Percentiles rank a stretch among this genome's conserved stretches.
These are phyloP conservation scores for Drosophila micromelanica DNA, from an alignment of 1,140 invertebrate species.

Conservation along the genomic window DNA sequence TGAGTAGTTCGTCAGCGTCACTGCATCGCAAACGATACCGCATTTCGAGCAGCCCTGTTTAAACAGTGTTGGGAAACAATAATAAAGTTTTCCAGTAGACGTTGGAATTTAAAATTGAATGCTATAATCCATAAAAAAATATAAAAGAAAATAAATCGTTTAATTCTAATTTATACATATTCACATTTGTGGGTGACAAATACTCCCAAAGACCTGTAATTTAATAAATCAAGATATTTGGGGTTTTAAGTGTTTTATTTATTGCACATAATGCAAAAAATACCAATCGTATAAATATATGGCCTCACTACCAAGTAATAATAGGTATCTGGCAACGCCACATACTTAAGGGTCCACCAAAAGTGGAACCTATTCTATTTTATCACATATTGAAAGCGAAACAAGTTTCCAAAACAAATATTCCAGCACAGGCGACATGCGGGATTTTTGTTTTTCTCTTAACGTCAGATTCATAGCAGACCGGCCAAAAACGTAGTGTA, in stretches of 20 bases:
- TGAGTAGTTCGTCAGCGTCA: conserved; percentile 46
- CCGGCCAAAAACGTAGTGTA: too few species aligned
- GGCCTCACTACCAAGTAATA: not conserved
- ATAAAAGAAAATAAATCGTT: not conserved
- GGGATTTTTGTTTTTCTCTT: too few species aligned
- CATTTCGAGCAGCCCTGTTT: conserved; percentile 11
- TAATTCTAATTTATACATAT: not conserved
- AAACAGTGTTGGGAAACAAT: conserved; percentile 7
- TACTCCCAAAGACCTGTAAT: not conserved
- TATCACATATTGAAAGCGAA: too few species aligned
- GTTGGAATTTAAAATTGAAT: conserved; percentile 33
- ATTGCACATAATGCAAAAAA: not conserved
- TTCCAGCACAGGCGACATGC: too few species aligned
- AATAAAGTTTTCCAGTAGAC: not conserved
- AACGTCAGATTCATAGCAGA: too few species aligned
- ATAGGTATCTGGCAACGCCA: too few species aligned
- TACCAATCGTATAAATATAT: not conserved
- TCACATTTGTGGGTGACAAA: not conserved
- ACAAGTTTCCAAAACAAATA: too few species aligned
- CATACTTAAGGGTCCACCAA: too few species aligned
- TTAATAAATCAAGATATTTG: not conserved
- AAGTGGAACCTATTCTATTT: too few species aligned
- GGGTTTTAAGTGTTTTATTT: not conserved
- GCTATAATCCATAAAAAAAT: not conserved
- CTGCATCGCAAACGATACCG: conserved; percentile 21